Percentiles rank a stretch among this genome's conserved stretches.
These are phyloP conservation scores for Margaritifera margaritifera DNA, from an alignment of 2,888 invertebrate species.

Conservation along the genomic window DNA sequence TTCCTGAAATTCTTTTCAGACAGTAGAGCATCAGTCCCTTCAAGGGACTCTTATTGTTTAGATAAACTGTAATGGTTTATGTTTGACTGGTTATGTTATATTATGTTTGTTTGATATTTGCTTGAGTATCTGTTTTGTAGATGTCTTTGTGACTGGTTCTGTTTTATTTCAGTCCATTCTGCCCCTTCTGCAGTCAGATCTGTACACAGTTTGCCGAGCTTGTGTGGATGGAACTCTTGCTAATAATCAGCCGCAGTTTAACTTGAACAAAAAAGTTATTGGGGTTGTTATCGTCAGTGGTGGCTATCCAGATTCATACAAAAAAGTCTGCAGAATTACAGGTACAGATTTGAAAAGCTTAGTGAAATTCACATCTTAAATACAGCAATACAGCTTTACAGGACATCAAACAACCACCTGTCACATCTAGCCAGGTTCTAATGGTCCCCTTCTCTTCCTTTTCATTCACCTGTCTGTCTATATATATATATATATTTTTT, in stretches of 20 bases:
- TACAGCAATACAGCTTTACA: background rate
- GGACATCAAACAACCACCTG: no score
- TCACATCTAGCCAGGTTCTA: background rate
- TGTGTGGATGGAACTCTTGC: constrained; percentile 83
- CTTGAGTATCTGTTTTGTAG: no score
- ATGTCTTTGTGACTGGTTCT: no score
- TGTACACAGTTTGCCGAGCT: constrained; percentile 80
- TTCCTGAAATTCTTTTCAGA: no score
- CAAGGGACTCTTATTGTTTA: no score
- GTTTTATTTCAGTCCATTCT: constrained; percentile 77
- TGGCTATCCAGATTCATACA: constrained; percentile 92
- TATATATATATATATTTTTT: no score
- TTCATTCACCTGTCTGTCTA: no score
- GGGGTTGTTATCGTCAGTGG: constrained; percentile 94
- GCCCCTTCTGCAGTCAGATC: constrained; percentile 87
- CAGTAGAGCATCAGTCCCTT: no score
- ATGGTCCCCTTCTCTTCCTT: no score
- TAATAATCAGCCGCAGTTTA: constrained; percentile 79
- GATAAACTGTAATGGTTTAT: no score
- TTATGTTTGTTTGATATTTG: no score
- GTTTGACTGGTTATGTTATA: no score
- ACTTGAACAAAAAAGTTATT: constrained; percentile 81
- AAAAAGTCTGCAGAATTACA: constrained; percentile 89
- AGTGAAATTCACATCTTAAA: background rate
- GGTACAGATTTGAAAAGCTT: constrained; percentile 73